phyloP scores from a whole-genome alignment of 2,797 vertebrate species.

The Moxostoma hubbsi region DNA sequence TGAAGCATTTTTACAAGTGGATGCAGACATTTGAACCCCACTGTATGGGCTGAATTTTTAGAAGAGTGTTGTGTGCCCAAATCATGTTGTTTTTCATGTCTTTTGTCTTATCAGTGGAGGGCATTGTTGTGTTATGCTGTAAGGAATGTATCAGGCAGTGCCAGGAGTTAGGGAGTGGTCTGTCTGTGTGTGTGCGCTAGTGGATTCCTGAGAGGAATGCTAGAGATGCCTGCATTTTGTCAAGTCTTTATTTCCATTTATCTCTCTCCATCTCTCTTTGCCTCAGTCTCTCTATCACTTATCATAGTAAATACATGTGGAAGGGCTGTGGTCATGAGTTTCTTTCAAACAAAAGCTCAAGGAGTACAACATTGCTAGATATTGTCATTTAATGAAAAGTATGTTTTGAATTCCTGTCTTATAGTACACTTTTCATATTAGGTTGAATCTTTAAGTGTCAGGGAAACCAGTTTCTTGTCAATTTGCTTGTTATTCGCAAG shows the following conservation, averaged over 20 bases:
- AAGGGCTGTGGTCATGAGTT: conserved; percentile 3
- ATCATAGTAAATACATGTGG: not conserved
- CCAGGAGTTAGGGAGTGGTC: conserved; percentile 22
- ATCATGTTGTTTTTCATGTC: conserved; percentile 1
- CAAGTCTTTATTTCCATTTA: not conserved
- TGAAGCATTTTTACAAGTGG: too few relatives aligned
- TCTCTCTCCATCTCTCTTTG: conserved; percentile 3
- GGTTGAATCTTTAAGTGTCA: not conserved
- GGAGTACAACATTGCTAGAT: too few relatives aligned
- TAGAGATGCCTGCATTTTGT: not conserved
- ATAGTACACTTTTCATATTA: not conserved
- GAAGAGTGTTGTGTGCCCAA: not conserved
- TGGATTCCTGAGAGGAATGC: conserved; percentile 36
- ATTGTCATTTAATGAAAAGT: not conserved
- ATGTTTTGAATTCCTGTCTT: not conserved
- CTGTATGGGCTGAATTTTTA: too few relatives aligned
- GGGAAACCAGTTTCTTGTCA: not conserved
- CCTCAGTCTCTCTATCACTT: not conserved
- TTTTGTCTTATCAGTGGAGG: conserved; percentile 22
- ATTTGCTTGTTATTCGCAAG: not conserved
- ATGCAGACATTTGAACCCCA: too few relatives aligned
- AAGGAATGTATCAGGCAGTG: conserved; percentile 47
- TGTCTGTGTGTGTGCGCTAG: conserved; percentile 20
- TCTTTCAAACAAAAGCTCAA: not conserved
- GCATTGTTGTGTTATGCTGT: conserved; percentile 8